phyloP scores from a whole-genome alignment of 2,113 vertebrate species.

The Lutjanus erythropterus region DNA sequence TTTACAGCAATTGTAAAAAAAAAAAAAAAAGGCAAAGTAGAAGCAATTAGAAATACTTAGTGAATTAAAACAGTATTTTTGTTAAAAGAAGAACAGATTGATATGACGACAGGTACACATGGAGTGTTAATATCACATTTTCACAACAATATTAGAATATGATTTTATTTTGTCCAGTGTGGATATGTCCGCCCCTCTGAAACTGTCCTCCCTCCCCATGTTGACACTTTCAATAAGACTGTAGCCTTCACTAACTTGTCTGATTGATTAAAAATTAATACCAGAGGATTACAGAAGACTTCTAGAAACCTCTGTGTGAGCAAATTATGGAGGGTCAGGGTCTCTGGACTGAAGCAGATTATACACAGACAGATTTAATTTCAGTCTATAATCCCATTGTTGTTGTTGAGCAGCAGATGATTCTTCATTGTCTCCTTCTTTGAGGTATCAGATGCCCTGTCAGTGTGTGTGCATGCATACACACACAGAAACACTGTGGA shows the following conservation, averaged over 20 bases:
- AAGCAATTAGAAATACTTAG: too few relatives aligned
- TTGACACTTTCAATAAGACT: not conserved
- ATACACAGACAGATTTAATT: constrained; percentile 16
- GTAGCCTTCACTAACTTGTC: not conserved
- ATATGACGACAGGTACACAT: too few relatives aligned
- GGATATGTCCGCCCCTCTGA: not conserved
- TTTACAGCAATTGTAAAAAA: too few relatives aligned
- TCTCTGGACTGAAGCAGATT: constrained; percentile 25
- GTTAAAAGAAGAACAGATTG: too few relatives aligned
- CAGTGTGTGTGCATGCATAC: too few relatives aligned
- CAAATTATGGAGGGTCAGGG: not conserved
- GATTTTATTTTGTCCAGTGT: not conserved
- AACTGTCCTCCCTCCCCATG: not conserved
- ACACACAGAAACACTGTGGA: not conserved
- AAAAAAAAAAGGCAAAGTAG: too few relatives aligned
- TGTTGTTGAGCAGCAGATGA: constrained; percentile 21
- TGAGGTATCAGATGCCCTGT: not conserved
- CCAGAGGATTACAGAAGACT: not conserved
- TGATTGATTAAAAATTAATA: constrained; percentile 5
- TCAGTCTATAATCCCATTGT: constrained; percentile 18
- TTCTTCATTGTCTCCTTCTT: not conserved
- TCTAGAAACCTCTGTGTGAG: not conserved
- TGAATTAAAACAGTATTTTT: too few relatives aligned
- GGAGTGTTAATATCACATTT: not conserved
- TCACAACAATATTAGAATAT: not conserved